Percentiles rank a stretch among this genome's conserved stretches.
Evolutionary conservation across 2,888 invertebrate species (phyloP).

Genomic region (Dicyrtomina minuta): DNA sequence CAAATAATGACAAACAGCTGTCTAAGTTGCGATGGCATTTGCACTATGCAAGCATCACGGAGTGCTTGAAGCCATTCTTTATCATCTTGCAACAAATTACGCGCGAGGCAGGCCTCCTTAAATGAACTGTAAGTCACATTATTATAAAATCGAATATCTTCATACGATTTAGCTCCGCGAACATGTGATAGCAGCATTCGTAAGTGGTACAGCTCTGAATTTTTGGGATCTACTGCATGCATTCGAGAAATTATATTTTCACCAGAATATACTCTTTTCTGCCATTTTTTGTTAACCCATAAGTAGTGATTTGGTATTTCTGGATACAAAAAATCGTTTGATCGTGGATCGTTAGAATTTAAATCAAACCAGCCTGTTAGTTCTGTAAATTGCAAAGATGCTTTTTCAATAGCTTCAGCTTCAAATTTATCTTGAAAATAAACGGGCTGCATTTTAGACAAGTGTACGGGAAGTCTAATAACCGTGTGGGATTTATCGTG

Average conservation of each 20-base stretch:
- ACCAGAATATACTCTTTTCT: not conserved
- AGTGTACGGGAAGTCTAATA: slow-evolving; percentile 55
- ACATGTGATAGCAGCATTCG: slow-evolving; percentile 44
- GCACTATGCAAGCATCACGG: slow-evolving; percentile 49
- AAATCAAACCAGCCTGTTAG: slow-evolving; percentile 45
- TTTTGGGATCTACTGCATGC: not conserved
- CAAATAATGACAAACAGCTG: slow-evolving; percentile 54
- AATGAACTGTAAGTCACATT: slow-evolving; percentile 45
- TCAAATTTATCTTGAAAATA: slow-evolving; percentile 44
- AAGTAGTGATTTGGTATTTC: slow-evolving; percentile 10
- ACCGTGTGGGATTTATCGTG: slow-evolving; percentile 55
- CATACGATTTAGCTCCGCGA: slow-evolving; percentile 42
- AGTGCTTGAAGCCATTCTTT: slow-evolving; percentile 52
- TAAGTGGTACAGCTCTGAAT: slow-evolving; percentile 24
- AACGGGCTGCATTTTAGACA: slow-evolving; percentile 53
- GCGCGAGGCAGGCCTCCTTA: slow-evolving; percentile 46
- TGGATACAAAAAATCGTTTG: not conserved
- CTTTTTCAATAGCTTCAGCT: slow-evolving; percentile 25
- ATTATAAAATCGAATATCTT: slow-evolving; percentile 41
- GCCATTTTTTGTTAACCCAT: not conserved
- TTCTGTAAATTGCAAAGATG: slow-evolving; percentile 34
- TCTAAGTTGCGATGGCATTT: slow-evolving; percentile 54
- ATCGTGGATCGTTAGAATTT: not conserved
- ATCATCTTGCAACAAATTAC: slow-evolving; percentile 53
- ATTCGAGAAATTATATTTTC: not conserved